Conservation (phyloP, 2,113 vertebrate species). For the Chaetops frenatus region DNA sequence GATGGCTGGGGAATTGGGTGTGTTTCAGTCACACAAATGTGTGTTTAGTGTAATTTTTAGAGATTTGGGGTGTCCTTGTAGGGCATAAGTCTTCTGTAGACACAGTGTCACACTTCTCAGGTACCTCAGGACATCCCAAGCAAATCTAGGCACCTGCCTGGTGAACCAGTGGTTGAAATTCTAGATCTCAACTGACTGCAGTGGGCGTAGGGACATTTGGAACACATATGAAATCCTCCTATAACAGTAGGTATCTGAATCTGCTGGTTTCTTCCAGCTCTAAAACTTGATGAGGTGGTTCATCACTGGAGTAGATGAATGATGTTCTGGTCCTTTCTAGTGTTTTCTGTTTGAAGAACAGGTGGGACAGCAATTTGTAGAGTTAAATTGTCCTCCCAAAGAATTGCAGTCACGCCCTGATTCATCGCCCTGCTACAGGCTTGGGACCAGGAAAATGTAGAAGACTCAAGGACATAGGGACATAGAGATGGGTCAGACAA, state of each 20-base stretch:
- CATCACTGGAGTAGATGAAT: not conserved
- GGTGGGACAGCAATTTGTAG: accelerated
- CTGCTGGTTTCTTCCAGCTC: not conserved
- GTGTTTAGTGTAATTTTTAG: not conserved
- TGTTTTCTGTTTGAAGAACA: not conserved
- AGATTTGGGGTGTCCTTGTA: not conserved
- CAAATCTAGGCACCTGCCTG: not conserved
- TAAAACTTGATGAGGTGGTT: not conserved
- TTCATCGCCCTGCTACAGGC: not conserved
- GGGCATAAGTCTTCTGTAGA: not conserved
- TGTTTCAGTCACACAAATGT: not conserved
- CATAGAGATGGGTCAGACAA: not conserved
- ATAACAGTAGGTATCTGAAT: not conserved
- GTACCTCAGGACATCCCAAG: not conserved
- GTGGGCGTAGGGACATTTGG: not conserved
- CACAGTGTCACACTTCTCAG: not conserved
- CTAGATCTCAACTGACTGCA: not conserved
- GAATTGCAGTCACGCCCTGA: not conserved
- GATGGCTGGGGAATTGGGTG: not conserved
- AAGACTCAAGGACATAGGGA: not conserved
- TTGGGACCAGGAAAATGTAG: not conserved
- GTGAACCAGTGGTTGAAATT: not conserved
- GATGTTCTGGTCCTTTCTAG: not conserved
- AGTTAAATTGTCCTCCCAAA: not conserved
- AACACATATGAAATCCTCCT: accelerated